phyloP scores from a whole-genome alignment of 2,888 invertebrate species.

The Bombyx huttoni region DNA sequence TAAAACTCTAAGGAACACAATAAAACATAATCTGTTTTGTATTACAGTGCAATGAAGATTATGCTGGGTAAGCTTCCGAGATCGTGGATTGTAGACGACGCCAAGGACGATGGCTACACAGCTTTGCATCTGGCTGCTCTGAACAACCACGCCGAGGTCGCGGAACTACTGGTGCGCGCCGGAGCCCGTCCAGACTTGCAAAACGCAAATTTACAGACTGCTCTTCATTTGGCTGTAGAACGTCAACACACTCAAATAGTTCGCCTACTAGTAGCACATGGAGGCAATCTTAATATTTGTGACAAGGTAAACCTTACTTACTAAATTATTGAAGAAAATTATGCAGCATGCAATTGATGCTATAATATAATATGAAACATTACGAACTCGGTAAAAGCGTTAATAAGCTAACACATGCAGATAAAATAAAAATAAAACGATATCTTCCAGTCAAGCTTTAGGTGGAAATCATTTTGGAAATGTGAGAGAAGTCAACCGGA shows the following conservation, averaged over 20 bases:
- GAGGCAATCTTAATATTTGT: conserved; percentile 93
- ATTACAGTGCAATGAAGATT: conserved; percentile 94
- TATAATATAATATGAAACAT: not conserved
- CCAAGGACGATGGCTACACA: conserved; percentile 98
- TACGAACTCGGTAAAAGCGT: too few species aligned
- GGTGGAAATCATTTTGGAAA: too few species aligned
- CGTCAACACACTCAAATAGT: conserved; percentile 98
- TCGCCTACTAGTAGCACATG: conserved; percentile 90
- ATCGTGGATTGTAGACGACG: conserved; percentile 98
- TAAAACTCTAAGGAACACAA: not conserved
- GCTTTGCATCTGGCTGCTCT: conserved; percentile 95
- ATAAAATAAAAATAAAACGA: too few species aligned
- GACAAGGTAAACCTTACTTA: conserved; percentile 81
- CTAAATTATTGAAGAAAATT: not conserved
- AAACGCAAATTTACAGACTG: conserved; percentile 95
- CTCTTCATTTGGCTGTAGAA: conserved; percentile 95
- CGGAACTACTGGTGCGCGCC: conserved; percentile 90
- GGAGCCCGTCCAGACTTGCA: conserved; percentile 95
- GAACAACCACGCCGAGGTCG: conserved; percentile 97
- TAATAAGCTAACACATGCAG: too few species aligned
- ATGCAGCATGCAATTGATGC: not conserved
- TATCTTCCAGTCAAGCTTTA: too few species aligned
- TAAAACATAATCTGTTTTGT: not conserved
- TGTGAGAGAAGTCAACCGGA: too few species aligned
- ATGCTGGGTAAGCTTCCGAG: conserved; percentile 92